phyloP scores from a whole-genome alignment of 2,797 vertebrate species.

The Melanotaenia nigrans region DNA sequence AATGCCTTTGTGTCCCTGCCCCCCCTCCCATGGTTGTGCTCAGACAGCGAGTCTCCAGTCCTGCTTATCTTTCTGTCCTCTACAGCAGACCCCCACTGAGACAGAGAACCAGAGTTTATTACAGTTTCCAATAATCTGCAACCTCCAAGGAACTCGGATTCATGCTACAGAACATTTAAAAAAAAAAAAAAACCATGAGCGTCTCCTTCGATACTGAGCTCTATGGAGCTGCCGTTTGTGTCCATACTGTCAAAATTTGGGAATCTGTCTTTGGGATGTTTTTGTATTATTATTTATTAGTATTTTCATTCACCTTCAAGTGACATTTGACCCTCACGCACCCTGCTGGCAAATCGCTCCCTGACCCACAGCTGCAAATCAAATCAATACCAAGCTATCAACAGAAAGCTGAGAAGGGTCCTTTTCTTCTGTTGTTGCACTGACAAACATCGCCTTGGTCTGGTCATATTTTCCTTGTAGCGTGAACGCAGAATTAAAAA shows the following conservation, averaged over 20 bases:
- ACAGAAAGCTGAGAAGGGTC: neutral
- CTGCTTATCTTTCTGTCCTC: slow-evolving; percentile 75
- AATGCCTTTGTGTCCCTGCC: slow-evolving; percentile 63
- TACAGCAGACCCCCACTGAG: slow-evolving; percentile 70
- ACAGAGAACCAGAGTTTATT: slow-evolving; percentile 74
- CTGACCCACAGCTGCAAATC: neutral
- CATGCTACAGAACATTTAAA: slow-evolving; percentile 43
- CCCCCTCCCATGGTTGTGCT: slow-evolving; percentile 50
- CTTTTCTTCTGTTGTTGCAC: slow-evolving; percentile 8
- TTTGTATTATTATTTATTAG: neutral
- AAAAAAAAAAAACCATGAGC: neutral
- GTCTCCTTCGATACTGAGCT: slow-evolving; percentile 22
- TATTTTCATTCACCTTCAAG: neutral
- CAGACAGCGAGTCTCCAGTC: slow-evolving; percentile 72
- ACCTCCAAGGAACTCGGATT: slow-evolving; percentile 57
- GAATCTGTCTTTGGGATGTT: neutral
- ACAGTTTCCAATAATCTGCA: slow-evolving; percentile 72
- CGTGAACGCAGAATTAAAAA: neutral
- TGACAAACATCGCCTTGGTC: neutral
- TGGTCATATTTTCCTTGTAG: too few species aligned
- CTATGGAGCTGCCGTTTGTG: neutral
- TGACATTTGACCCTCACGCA: neutral
- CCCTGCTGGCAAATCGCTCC: neutral
- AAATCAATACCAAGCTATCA: neutral
- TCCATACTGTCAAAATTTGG: neutral